A percentile compares a stretch with the other conserved stretches of the same genome.
phyloP scores from a whole-genome alignment of 2,113 vertebrate genomes.

The Dipodomys stephensi region DNA sequence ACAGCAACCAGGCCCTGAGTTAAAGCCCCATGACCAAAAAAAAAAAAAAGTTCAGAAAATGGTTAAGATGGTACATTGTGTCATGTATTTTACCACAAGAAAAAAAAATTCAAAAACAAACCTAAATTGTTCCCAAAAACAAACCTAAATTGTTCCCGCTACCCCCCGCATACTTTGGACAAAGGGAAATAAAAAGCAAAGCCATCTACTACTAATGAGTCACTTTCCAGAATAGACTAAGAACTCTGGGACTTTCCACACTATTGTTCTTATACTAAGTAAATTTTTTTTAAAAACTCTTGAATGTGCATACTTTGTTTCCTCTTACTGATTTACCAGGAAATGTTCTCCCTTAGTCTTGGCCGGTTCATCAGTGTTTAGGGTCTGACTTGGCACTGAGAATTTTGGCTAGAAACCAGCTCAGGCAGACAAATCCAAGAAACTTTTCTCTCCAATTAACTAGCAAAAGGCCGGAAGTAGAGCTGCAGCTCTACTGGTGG shows the following conservation, averaged over 20 bases:
- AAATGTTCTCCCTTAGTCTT: not conserved
- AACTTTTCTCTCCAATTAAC: too few relatives aligned
- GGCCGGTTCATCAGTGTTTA: not conserved
- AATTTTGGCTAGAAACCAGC: too few relatives aligned
- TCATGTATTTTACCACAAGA: not conserved
- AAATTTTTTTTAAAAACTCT: not conserved
- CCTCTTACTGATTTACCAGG: not conserved
- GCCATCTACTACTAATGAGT: not conserved
- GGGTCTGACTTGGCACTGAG: not conserved
- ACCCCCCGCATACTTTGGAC: not conserved
- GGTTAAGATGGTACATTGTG: not conserved
- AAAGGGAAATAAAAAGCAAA: not conserved
- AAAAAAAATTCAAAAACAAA: not conserved
- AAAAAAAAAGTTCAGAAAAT: not conserved
- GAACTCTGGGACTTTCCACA: constrained; percentile 39
- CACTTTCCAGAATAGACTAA: not conserved
- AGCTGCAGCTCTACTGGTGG: too few relatives aligned
- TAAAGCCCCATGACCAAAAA: too few relatives aligned
- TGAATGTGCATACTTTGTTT: not conserved
- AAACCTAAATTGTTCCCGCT: not conserved
- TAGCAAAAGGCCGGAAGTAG: too few relatives aligned
- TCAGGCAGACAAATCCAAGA: too few relatives aligned
- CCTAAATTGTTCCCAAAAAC: not conserved
- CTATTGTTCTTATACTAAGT: not conserved
- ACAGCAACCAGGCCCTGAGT: too few relatives aligned